phyloP scores from a whole-genome alignment of 1,140 invertebrate species.

The Musca domestica region DNA sequence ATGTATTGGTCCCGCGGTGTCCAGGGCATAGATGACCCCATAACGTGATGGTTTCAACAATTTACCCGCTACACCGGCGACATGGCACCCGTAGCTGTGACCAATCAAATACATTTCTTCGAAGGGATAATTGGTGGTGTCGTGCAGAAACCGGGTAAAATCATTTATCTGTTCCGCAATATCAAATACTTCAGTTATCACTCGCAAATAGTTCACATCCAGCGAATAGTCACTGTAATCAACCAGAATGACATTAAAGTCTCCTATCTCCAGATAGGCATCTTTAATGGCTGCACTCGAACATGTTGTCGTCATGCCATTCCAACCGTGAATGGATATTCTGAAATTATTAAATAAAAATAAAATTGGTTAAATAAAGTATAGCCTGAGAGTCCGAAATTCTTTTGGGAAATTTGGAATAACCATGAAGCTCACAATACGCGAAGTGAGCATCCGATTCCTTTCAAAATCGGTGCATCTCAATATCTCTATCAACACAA shows the following conservation, averaged over 20 bases:
- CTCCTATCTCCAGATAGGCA: constrained; percentile 29
- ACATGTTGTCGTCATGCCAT: constrained; percentile 27
- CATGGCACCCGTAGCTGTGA: constrained; percentile 54
- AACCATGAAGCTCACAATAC: no score
- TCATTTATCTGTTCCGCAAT: constrained; percentile 30
- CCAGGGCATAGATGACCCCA: constrained; percentile 49
- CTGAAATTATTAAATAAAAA: constrained; percentile 17
- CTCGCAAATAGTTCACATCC: constrained; percentile 32
- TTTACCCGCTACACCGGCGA: constrained; percentile 51
- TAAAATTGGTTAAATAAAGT: constrained; percentile 7
- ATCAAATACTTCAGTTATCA: constrained; percentile 26
- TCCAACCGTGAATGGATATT: constrained; percentile 31
- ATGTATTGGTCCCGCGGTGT: constrained; percentile 56
- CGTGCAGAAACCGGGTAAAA: constrained; percentile 44
- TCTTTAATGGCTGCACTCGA: constrained; percentile 31
- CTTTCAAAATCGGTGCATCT: no score
- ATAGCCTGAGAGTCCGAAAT: no score
- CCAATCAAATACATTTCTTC: constrained; percentile 48
- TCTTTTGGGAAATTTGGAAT: no score
- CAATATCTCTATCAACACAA: no score
- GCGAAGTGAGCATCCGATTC: no score
- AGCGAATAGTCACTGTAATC: constrained; percentile 55
- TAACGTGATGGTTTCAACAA: constrained; percentile 35
- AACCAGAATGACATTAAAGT: constrained; percentile 58
- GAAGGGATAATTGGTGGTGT: constrained; percentile 31